These are phyloP conservation scores for Zeuzera pyrina DNA, from an alignment of 2,888 invertebrate species.

Conservation along the genomic window DNA sequence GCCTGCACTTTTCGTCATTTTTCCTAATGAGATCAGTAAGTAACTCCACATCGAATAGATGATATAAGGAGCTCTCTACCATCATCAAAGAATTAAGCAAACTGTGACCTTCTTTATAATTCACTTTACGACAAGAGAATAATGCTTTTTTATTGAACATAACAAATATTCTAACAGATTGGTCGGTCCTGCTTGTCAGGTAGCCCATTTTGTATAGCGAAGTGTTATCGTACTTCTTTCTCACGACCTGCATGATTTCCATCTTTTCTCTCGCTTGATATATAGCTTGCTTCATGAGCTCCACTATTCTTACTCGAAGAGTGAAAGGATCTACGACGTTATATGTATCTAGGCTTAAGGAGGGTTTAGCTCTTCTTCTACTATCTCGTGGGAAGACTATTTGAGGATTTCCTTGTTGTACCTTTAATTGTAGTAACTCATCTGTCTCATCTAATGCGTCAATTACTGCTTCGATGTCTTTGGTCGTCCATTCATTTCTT, in stretches of 20 bases:
- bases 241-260: constrained; percentile 32
- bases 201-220: constrained; percentile 46
- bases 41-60: constrained; percentile 36
- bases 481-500: constrained; percentile 14
- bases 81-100: constrained; percentile 19
- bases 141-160: constrained; percentile 16
- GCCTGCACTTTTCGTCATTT: constrained; percentile 23
- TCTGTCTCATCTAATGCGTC: constrained; percentile 31
- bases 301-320: constrained; percentile 25
- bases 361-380: constrained; percentile 18
- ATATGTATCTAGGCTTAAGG: neutral
- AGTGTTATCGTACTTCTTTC: constrained; percentile 19
- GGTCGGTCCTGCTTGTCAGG: constrained; percentile 35
- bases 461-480: constrained; percentile 25
- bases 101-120: neutral
- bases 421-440: constrained; percentile 27
- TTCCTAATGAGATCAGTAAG: constrained; percentile 23
- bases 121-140: constrained; percentile 3
- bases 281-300: constrained; percentile 42
- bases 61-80: constrained; percentile 25
- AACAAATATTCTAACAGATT: constrained; percentile 25
- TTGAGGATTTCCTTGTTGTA: constrained; percentile 23
- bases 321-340: constrained; percentile 16
- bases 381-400: constrained; percentile 16
- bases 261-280: constrained; percentile 39